Evolutionary conservation across 2,888 invertebrate genomes (phyloP).

Genomic region (Marronus borbonicus): DNA sequence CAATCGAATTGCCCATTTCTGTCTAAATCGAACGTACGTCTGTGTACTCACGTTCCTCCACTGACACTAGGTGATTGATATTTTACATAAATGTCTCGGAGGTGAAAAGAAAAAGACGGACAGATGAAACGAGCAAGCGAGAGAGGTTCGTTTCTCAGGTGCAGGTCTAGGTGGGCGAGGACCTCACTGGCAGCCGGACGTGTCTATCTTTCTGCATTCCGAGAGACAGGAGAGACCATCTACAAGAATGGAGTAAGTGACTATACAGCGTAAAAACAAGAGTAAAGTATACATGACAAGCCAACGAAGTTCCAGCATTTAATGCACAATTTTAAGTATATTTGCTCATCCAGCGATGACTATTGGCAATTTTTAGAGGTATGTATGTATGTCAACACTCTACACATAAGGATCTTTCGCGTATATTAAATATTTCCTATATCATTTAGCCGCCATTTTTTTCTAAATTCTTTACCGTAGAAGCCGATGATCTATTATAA

Average conservation of each 20-base stretch:
- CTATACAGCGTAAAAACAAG: conserved; percentile 26
- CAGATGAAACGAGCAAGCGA: conserved; percentile 9
- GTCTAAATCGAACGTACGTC: conserved; percentile 50
- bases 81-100: conserved; percentile 57
- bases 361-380: neutral
- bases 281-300: conserved; percentile 22
- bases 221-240: conserved; percentile 41
- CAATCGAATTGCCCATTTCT: conserved; percentile 50
- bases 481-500: too few species aligned
- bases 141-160: conserved; percentile 54
- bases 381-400: neutral
- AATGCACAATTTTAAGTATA: neutral
- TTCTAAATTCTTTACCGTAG: too few species aligned
- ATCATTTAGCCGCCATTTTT: too few species aligned
- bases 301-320: neutral
- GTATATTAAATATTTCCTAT: neutral
- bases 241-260: conserved; percentile 38
- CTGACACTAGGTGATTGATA: conserved; percentile 56
- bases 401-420: too few species aligned
- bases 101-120: conserved; percentile 42
- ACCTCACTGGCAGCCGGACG: conserved; percentile 58
- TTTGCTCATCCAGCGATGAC: neutral
- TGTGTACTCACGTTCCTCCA: conserved; percentile 53
- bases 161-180: conserved; percentile 57
- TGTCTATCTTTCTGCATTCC: conserved; percentile 56